Percentiles rank a stretch among this genome's conserved stretches.
Conservation (phyloP, 2,888 invertebrate species). For the Nebria brevicollis region DNA sequence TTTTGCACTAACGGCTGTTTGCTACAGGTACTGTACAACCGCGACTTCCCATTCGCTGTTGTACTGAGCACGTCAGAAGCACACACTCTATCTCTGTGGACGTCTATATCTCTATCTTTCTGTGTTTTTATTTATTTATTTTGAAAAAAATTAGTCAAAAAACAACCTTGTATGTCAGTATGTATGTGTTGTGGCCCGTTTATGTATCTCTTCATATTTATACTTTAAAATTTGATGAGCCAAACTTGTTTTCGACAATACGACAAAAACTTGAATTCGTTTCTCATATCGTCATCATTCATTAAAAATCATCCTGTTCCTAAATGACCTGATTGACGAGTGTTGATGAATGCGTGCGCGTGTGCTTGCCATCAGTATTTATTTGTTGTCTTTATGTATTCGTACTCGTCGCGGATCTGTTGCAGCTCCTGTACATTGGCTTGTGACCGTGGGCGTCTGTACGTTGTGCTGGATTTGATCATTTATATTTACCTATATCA, state of each 20-base stretch:
- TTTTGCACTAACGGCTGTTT: constrained; percentile 94
- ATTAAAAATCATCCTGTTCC: not conserved
- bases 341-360: constrained; percentile 39
- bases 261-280: not conserved
- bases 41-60: constrained; percentile 25
- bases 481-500: constrained; percentile 3
- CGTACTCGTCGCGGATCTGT: constrained; percentile 38
- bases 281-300: constrained; percentile 7
- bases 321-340: constrained; percentile 8
- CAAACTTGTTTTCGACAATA: not conserved
- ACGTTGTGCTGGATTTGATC: constrained; percentile 57
- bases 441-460: constrained; percentile 50
- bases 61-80: constrained; percentile 38
- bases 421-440: constrained; percentile 61
- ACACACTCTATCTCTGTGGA: constrained; percentile 34
- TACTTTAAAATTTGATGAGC: not conserved
- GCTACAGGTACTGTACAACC: constrained; percentile 83
- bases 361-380: constrained; percentile 47
- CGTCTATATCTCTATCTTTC: constrained; percentile 25
- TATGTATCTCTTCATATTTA: constrained; percentile 6
- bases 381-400: constrained; percentile 43
- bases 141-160: not conserved
- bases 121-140: constrained; percentile 15
- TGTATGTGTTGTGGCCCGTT: constrained; percentile 29
- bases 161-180: constrained; percentile 8